These are phyloP conservation scores for Rhinella marina DNA, from an alignment of 2,797 vertebrate genomes.

Conservation along the genomic window DNA sequence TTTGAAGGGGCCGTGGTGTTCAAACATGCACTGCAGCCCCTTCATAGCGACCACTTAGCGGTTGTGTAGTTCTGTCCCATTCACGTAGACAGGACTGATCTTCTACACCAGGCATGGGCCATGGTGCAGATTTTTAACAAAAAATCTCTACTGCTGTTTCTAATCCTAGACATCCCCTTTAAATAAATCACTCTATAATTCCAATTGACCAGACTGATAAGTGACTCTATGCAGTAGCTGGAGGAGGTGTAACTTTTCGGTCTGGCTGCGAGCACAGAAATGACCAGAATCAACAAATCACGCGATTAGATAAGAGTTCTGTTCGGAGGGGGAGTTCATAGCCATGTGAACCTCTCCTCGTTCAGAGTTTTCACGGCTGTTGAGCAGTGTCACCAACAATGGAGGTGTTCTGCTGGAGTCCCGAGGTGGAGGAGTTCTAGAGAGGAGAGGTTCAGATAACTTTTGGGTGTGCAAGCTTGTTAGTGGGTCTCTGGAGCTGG, in stretches of 20 bases:
- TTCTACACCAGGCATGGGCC: neutral
- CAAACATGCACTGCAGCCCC: too few relatives aligned
- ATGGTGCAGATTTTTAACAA: neutral
- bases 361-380: conserved; percentile 5
- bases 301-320: neutral
- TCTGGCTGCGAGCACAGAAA: neutral
- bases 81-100: neutral
- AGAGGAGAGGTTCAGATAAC: conserved; percentile 38
- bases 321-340: neutral
- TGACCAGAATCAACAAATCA: conserved; percentile 39
- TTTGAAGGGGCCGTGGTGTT: too few relatives aligned
- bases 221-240: neutral
- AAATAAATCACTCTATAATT: neutral
- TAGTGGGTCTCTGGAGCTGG: conserved; percentile 65
- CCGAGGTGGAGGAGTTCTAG: conserved; percentile 35
- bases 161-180: neutral
- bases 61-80: too few relatives aligned
- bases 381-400: conserved; percentile 16
- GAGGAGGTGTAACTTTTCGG: neutral
- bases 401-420: neutral
- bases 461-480: conserved; percentile 63
- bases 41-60: too few relatives aligned
- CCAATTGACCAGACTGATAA: neutral
- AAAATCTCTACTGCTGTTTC: neutral
- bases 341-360: neutral